phyloP scores from a whole-genome alignment of 2,797 vertebrate genomes.

The Anguilla pacifica region DNA sequence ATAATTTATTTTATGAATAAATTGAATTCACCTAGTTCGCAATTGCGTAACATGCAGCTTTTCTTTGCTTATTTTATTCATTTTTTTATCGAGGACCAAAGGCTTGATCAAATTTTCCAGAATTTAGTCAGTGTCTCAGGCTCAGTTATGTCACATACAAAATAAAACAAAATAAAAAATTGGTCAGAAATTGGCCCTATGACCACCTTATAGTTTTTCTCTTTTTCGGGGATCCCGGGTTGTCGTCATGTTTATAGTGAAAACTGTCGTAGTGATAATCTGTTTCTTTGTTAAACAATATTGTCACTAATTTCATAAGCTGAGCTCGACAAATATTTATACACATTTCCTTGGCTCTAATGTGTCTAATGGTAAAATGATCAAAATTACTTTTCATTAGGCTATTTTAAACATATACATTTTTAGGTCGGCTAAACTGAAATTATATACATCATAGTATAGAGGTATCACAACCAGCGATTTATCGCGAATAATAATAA shows the following conservation, averaged over 20 bases:
- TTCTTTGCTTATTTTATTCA: background rate
- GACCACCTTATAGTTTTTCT: background rate
- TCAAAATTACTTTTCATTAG: background rate
- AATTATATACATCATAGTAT: background rate
- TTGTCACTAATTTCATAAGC: background rate
- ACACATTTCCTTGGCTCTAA: background rate
- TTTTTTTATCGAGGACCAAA: background rate
- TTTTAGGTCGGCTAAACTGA: background rate
- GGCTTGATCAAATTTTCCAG: background rate
- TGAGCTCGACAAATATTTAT: background rate
- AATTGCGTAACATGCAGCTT: background rate
- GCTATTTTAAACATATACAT: background rate
- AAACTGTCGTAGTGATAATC: background rate
- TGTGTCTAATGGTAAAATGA: background rate
- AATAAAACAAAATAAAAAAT: background rate
- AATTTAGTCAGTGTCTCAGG: background rate
- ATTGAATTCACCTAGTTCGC: background rate
- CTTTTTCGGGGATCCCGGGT: background rate
- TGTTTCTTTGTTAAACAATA: background rate
- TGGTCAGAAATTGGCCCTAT: background rate
- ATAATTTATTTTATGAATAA: background rate
- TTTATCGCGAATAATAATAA: background rate
- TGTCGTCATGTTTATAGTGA: background rate
- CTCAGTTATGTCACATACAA: background rate
- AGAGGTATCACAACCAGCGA: background rate